A percentile compares a stretch with the other conserved stretches of the same genome.
Conservation (phyloP, 2,888 invertebrate species). For the Malacosoma neustria region DNA sequence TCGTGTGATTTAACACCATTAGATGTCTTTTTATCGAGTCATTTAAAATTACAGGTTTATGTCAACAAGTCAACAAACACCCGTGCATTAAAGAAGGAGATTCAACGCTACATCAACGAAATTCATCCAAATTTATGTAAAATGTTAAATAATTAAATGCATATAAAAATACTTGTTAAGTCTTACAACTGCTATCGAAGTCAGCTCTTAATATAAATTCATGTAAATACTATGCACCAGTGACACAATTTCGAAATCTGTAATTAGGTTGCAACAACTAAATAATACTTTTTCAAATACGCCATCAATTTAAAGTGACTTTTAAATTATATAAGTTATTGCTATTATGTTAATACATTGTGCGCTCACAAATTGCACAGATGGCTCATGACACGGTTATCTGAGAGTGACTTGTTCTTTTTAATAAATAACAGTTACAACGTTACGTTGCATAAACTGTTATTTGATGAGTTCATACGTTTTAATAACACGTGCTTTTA, state of each 20-base stretch:
- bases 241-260: not conserved
- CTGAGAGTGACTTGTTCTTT: not conserved
- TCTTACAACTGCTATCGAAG: not conserved
- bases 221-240: not conserved
- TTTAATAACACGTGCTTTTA: not conserved
- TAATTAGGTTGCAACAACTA: not conserved
- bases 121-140: no score
- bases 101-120: no score
- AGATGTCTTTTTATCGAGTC: no score
- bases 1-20: no score
- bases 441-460: not conserved
- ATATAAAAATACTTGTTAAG: no score
- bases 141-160: no score
- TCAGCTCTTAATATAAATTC: not conserved
- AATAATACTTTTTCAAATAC: not conserved
- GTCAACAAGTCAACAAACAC: no score
- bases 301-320: not conserved
- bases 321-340: not conserved
- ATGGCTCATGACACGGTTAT: not conserved
- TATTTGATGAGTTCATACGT: not conserved
- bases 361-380: not conserved
- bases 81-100: no score
- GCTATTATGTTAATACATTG: not conserved
- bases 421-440: not conserved
- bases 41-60: no score